Evolutionary conservation across 53 echinoderm and acorn worm genomes (phyloP), one percentile per base, ranked within the genome.

Genomic region (Holothuria scabra): DNA sequence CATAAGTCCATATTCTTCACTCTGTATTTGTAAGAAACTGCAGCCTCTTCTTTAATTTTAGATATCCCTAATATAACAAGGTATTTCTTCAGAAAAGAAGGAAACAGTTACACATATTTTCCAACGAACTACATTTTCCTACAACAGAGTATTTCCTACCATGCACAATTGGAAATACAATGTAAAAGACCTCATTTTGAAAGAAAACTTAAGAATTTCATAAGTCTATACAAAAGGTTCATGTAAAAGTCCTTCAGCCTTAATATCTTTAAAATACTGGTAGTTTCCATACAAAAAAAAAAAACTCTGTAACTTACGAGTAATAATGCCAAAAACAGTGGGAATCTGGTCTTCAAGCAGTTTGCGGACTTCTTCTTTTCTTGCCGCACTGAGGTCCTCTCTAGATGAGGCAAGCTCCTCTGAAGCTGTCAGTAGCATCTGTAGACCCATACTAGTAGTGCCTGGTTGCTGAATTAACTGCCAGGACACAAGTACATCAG

Each of bases 391-490:
- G 44, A 97, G 80, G 89, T 97, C 99, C 79, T 97, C 99, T 68
- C 99, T 70, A 1, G 99, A 94, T 22, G 92, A 92, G 16, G 89
- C 94, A 31, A 97, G 89, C 72, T 97, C 99, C 84, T 97, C 99
- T 21, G 99, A 97, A 11, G 99, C 91, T 13, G 99, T 97, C 87
- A 88, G 90, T 18, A 95, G 74, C 92, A 97, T 92, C 56, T 90
- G 88, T 46, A 97, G 85, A 56, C 99, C 99, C 41, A 97, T 88
- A 64, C 86, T 84, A 30, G 83, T 87, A 41, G 93, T 95, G 66
- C 86, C 90, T 12, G 90, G 95, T 74, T 97, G 99, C 33, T 97
- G 99, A 48, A 97, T 95, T 11, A 97, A 84, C 99, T 97, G 79
- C 59, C 13, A 44, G 19, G 10, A 41, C 41, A 41, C 41, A 41